Conservation (phyloP, 2,888 invertebrate species). For the Periphyllus acericola region DNA sequence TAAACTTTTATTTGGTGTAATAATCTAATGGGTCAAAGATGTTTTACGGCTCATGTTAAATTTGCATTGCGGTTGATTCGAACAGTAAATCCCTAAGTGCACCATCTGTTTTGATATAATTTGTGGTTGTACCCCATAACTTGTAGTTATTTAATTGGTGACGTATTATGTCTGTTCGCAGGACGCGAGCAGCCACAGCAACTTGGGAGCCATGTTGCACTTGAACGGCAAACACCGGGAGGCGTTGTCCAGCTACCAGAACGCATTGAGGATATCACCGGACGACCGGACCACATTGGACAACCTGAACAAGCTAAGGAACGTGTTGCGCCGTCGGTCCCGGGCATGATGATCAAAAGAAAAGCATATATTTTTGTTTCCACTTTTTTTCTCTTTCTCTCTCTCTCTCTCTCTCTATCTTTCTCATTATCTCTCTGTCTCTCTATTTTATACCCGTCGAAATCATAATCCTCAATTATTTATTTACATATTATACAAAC, state of each 20-base stretch:
- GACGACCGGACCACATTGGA: constrained; percentile 88
- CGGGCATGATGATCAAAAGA: constrained; percentile 4
- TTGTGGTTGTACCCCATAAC: too few relatives aligned
- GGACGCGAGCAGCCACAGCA: constrained; percentile 92
- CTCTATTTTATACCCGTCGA: not conserved
- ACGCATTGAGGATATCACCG: constrained; percentile 86
- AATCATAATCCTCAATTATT: not conserved
- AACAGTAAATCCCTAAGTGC: too few relatives aligned
- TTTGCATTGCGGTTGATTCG: too few relatives aligned
- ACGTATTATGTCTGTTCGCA: constrained; percentile 68
- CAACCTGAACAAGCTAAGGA: constrained; percentile 80
- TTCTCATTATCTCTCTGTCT: not conserved
- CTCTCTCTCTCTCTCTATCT: not conserved
- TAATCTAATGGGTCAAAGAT: too few relatives aligned
- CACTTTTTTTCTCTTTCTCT: not conserved
- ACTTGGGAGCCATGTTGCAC: constrained; percentile 94
- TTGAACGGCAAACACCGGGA: constrained; percentile 89
- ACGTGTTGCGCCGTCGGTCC: constrained; percentile 48
- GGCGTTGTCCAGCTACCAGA: constrained; percentile 86
- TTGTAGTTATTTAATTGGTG: too few relatives aligned
- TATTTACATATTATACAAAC: not conserved
- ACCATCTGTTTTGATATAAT: too few relatives aligned
- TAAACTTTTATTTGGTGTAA: too few relatives aligned
- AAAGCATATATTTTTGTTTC: not conserved
- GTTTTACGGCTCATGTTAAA: too few relatives aligned